A percentile compares a stretch with the other conserved stretches of the same genome.
Evolutionary conservation across 2,888 invertebrate species (phyloP).

Genomic region (Catocala sponsa): DNA sequence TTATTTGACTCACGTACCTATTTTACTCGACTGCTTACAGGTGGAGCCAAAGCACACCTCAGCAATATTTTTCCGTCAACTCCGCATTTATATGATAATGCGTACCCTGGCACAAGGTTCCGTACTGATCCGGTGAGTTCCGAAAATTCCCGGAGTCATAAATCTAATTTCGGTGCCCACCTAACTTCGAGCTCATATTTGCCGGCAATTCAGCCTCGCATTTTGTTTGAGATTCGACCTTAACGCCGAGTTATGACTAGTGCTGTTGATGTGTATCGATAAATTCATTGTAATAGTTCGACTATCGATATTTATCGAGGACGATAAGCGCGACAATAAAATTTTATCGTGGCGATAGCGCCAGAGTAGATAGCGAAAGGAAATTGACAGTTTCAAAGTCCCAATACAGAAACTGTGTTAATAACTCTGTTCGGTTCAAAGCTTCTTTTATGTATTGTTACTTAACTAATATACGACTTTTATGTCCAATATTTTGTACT

Average conservation of each 20-base stretch:
- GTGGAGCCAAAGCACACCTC: slow-evolving; percentile 62
- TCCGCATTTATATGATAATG: slow-evolving; percentile 79
- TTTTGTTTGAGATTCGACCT: slow-evolving; percentile 66
- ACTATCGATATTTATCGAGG: slow-evolving; percentile 46
- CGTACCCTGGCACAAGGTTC: slow-evolving; percentile 64
- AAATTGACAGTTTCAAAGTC: slow-evolving; percentile 47
- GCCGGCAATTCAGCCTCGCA: slow-evolving; percentile 60
- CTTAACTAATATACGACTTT: slow-evolving; percentile 12
- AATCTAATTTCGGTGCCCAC: slow-evolving; percentile 82
- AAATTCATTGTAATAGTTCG: slow-evolving; percentile 42
- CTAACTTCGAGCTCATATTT: slow-evolving; percentile 69
- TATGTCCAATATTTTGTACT: background rate
- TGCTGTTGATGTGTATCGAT: slow-evolving; percentile 51
- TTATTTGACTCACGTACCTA: slow-evolving; percentile 56
- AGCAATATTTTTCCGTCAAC: slow-evolving; percentile 84
- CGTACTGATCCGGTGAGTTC: slow-evolving; percentile 82
- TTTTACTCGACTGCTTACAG: slow-evolving; percentile 58
- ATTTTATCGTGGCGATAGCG: slow-evolving; percentile 47
- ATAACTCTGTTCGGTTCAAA: slow-evolving; percentile 30
- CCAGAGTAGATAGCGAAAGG: slow-evolving; percentile 41
- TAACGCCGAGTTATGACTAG: slow-evolving; percentile 62
- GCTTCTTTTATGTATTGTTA: slow-evolving; percentile 29
- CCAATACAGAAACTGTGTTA: slow-evolving; percentile 35
- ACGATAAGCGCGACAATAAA: slow-evolving; percentile 43
- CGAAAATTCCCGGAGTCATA: slow-evolving; percentile 83